Conservation (phyloP, 2,797 vertebrate genomes). For the Agapornis canus region DNA sequence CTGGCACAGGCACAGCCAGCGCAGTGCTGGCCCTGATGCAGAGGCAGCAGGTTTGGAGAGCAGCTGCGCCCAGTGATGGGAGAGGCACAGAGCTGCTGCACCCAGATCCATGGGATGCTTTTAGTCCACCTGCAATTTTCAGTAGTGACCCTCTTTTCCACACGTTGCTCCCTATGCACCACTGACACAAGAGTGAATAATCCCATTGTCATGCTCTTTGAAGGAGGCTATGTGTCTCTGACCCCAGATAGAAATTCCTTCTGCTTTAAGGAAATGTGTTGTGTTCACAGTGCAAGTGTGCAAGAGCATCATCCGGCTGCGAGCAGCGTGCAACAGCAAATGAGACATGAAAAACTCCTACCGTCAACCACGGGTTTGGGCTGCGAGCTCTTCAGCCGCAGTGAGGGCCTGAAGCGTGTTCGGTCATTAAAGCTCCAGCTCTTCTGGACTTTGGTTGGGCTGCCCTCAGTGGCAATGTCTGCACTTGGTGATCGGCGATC, state of each 20-base stretch:
- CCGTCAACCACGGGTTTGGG: constrained; percentile 89
- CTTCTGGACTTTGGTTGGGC: constrained; percentile 95
- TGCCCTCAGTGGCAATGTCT: constrained; percentile 85
- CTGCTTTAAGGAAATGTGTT: neutral
- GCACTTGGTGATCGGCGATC: constrained; percentile 90
- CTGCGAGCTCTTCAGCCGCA: constrained; percentile 92
- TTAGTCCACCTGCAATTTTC: neutral
- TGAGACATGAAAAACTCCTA: constrained; percentile 61
- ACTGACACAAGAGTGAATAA: neutral
- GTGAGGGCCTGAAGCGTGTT: constrained; percentile 92
- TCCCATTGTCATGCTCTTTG: neutral
- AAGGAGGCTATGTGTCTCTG: neutral
- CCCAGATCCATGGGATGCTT: neutral
- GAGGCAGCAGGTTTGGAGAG: neutral
- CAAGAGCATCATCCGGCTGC: neutral
- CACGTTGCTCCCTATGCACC: neutral
- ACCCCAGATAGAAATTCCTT: neutral
- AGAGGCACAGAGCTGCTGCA: neutral
- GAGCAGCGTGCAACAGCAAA: fast-evolving
- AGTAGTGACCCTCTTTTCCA: neutral
- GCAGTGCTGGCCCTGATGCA: fast-evolving
- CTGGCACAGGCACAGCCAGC: neutral
- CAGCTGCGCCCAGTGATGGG: fast-evolving
- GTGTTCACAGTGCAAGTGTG: neutral
- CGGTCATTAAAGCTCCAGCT: constrained; percentile 99